Conservation (phyloP, 1,140 invertebrate species). For the Ganaspis sp. region DNA sequence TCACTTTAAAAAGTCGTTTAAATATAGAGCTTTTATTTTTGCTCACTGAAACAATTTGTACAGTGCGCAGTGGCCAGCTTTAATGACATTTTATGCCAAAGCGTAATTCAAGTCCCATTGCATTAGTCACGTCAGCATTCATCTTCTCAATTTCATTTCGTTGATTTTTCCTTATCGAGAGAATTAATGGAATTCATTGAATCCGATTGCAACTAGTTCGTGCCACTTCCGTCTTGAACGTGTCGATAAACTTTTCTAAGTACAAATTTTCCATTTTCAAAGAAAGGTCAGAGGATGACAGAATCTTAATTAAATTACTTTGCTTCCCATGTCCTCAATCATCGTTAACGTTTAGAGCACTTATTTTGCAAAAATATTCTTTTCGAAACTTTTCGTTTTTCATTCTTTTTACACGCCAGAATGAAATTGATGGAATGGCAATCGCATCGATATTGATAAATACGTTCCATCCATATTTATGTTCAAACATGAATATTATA, state of each 20-base stretch:
- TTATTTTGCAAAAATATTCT: too few species aligned
- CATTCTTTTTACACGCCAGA: too few species aligned
- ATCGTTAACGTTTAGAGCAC: too few species aligned
- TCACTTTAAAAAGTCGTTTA: conserved; percentile 13
- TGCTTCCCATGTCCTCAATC: neutral
- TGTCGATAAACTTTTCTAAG: conserved; percentile 1
- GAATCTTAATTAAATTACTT: conserved; percentile 21
- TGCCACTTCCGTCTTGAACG: conserved; percentile 22
- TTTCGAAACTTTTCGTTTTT: too few species aligned
- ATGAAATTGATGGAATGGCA: too few species aligned
- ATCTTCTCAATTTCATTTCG: conserved; percentile 19
- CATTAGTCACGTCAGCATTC: neutral
- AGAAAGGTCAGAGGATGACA: neutral
- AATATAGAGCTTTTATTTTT: conserved; percentile 20
- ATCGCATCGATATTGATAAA: too few species aligned
- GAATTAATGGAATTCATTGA: conserved; percentile 27
- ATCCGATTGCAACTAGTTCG: conserved; percentile 26
- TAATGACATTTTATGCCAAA: conserved; percentile 20
- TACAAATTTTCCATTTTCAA: conserved; percentile 11
- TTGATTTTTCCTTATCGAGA: conserved; percentile 22
- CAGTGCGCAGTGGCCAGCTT: neutral
- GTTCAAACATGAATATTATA: too few species aligned
- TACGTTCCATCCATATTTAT: too few species aligned
- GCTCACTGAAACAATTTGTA: neutral
- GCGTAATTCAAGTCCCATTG: neutral